Conservation (phyloP, 2,888 invertebrate species). For the Allolobophora icterica region DNA sequence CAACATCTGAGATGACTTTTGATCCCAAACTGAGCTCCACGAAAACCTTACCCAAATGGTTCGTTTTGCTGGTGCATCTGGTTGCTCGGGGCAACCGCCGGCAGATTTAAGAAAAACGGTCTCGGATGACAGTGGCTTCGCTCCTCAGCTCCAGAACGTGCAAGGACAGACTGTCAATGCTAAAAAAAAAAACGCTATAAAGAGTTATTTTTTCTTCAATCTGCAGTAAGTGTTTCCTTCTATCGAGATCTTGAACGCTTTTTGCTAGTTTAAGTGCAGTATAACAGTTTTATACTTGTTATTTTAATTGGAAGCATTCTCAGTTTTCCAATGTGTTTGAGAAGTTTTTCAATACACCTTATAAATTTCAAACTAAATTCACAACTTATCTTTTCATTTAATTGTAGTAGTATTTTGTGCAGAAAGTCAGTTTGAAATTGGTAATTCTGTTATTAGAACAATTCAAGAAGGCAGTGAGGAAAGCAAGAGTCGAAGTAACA, state of each 20-base stretch:
- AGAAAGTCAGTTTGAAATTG: neutral
- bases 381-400: too few relatives aligned
- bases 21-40: constrained; percentile 55
- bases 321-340: too few relatives aligned
- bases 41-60: constrained; percentile 54
- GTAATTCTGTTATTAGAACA: neutral
- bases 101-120: neutral
- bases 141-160: neutral
- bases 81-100: neutral
- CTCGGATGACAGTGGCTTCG: neutral
- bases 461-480: constrained; percentile 25
- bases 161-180: neutral
- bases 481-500: neutral
- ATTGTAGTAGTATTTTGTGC: neutral
- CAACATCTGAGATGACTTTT: constrained; percentile 46
- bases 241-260: neutral
- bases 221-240: neutral
- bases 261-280: too few relatives aligned
- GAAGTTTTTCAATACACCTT: neutral
- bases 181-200: neutral
- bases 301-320: neutral
- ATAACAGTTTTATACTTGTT: neutral
- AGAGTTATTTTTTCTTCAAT: neutral
- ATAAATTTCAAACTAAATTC: neutral
- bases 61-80: neutral